Evolutionary conservation across 2,797 vertebrate genomes (phyloP).

Genomic region (Aulostomus chinensis): DNA sequence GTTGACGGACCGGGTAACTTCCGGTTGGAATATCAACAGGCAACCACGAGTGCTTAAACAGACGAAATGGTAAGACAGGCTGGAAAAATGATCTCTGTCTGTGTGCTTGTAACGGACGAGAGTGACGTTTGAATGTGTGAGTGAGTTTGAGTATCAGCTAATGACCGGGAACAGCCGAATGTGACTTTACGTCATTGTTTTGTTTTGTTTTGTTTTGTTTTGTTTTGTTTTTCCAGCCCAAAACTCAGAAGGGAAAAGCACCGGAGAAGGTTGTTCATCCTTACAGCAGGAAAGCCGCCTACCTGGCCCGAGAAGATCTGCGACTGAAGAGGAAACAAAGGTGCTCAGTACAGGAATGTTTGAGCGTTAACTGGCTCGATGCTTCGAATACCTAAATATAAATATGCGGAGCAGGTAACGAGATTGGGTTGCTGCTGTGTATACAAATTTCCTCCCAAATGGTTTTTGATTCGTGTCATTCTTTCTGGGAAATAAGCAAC

Average conservation of each 20-base stretch:
- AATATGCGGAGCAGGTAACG: too few species aligned
- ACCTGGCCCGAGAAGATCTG: constrained; percentile 85
- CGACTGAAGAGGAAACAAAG: constrained; percentile 89
- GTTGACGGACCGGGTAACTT: constrained; percentile 35
- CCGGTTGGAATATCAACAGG: constrained; percentile 60
- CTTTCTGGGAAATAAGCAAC: too few species aligned
- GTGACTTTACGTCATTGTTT: too few species aligned
- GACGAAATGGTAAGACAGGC: constrained; percentile 51
- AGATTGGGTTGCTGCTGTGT: too few species aligned
- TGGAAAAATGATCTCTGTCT: background rate
- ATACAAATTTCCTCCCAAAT: too few species aligned
- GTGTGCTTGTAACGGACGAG: fast-evolving
- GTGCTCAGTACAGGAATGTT: too few species aligned
- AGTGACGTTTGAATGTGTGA: background rate
- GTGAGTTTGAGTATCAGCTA: background rate
- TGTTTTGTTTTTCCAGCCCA: constrained; percentile 82
- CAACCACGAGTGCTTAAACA: constrained; percentile 1
- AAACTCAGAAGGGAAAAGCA: constrained; percentile 80
- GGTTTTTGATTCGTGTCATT: too few species aligned
- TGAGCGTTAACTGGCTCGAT: too few species aligned
- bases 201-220: background rate
- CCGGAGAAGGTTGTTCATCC: constrained; percentile 89
- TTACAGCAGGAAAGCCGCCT: constrained; percentile 93
- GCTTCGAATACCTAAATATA: too few species aligned
- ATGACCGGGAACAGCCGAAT: fast-evolving